phyloP scores from a whole-genome alignment of 2,797 vertebrate genomes.

The Aphelocoma californica region DNA sequence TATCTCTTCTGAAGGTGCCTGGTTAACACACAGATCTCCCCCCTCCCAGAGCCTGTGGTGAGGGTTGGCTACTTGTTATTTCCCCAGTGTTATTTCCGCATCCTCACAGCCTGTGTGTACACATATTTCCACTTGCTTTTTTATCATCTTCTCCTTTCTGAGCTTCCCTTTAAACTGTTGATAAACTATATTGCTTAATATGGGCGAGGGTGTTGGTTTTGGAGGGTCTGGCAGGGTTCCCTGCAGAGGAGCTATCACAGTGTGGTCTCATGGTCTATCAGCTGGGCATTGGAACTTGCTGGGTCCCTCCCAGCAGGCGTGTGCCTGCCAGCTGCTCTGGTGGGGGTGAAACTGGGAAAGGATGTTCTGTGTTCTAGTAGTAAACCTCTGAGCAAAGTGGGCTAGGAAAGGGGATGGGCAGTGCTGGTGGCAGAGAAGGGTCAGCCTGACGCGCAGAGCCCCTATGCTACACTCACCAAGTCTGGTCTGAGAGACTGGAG shows the following conservation, averaged over 20 bases:
- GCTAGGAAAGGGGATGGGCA: neutral
- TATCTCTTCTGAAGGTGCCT: neutral
- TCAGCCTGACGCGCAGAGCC: neutral
- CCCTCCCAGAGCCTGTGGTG: neutral
- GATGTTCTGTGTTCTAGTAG: neutral
- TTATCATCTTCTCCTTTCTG: neutral
- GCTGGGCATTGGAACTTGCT: neutral
- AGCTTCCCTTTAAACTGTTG: neutral
- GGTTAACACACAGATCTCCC: neutral
- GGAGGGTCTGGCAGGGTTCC: neutral
- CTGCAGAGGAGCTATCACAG: neutral
- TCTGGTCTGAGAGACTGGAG: neutral
- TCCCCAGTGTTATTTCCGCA: fast-evolving
- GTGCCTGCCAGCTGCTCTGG: neutral
- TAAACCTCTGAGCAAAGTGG: neutral
- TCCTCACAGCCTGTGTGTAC: neutral
- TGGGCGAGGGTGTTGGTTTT: neutral
- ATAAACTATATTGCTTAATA: neutral
- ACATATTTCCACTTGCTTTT: neutral
- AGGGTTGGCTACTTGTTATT: neutral
- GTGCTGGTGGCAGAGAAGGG: neutral
- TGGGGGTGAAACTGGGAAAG: neutral
- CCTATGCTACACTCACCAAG: neutral
- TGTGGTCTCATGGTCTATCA: neutral
- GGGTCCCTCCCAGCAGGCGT: neutral